phyloP scores from a whole-genome alignment of 2,113 vertebrate species.

The Calonectris borealis region DNA sequence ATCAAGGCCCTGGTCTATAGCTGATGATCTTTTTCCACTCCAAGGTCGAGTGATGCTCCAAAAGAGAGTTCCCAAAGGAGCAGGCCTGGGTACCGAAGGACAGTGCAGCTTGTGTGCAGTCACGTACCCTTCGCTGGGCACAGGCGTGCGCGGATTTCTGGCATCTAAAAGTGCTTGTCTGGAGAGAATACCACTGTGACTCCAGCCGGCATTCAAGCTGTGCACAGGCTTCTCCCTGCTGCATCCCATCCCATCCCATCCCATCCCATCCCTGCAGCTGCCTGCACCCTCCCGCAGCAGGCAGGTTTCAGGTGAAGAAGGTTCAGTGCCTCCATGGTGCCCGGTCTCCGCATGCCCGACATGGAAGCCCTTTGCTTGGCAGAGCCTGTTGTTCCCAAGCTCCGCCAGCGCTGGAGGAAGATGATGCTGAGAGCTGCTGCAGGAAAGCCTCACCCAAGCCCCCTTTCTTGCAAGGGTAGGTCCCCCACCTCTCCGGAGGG shows the following conservation, averaged over 20 bases:
- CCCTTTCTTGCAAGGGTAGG: background rate
- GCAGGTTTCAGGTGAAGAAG: background rate
- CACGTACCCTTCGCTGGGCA: fast-evolving
- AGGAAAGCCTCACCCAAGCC: background rate
- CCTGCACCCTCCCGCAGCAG: background rate
- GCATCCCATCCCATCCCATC: no score
- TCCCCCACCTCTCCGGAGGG: background rate
- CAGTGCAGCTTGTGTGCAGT: background rate
- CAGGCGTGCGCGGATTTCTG: background rate
- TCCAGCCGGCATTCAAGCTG: background rate
- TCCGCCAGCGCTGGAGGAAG: background rate
- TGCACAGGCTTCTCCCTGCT: background rate
- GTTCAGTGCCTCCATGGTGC: background rate
- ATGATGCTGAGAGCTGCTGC: background rate
- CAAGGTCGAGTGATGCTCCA: background rate
- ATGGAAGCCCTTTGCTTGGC: background rate
- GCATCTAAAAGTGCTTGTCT: background rate
- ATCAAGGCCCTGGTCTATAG: background rate
- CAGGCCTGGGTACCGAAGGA: background rate
- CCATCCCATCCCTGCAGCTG: background rate
- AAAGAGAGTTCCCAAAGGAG: background rate
- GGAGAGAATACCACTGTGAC: background rate
- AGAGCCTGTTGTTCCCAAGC: background rate
- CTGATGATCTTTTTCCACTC: background rate
- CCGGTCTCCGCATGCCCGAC: background rate